Base-by-base conservation (phyloP, 2,888 invertebrate species). In the Octonoba sinensis region DNA sequence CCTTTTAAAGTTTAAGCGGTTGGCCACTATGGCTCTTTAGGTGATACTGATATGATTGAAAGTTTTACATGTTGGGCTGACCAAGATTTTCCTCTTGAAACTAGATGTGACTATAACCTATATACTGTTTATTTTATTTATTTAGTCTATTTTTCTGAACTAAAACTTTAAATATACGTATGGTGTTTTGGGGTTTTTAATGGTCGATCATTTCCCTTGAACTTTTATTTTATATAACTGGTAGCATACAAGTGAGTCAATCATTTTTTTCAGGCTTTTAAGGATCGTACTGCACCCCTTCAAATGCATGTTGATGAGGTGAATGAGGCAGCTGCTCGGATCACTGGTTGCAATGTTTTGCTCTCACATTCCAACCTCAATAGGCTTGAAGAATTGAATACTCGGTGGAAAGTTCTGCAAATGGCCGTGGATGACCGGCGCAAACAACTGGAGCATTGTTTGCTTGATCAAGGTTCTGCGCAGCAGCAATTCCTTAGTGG, bases 401-500 rank as follows among this genome's bases (percentile, higher is more conserved):
- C 93, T 65, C 94, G 96, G 90, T 96, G 96, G 91, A 93, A 95
- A 88, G 92, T 93, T 70, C 90, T 97, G 83, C 95, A 96, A 89
- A 92, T 94, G 78, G 94, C 95, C 51, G 94, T 88, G 86, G 95
- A 96, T 87, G 96, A 97, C 89, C 92, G 89, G 76, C 86, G 89
- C 60, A 93, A 95, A 87, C 93, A 94, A 87, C 90, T 97, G 72
- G 93, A 94, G 77, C 94, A 94, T 86, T 94, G 94, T 93, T 93
- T 87, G 91, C 93, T 89, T 92, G 93, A 89, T 89, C 93, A 93
- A 86, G 94, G 95, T 87, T 90, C 91, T 84, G 90, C 91, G 85
- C 93, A 93, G 54, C 89, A 89, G 85, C 88, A 89, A 85, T 89
- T 89, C 84, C 87, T 89, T 27, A 88, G 88, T 85, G 88, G 89